Percentiles rank a stretch among this genome's conserved stretches.
Evolutionary conservation across 2,113 vertebrate species (phyloP).

Genomic region (Gadus chalcogrammus): DNA sequence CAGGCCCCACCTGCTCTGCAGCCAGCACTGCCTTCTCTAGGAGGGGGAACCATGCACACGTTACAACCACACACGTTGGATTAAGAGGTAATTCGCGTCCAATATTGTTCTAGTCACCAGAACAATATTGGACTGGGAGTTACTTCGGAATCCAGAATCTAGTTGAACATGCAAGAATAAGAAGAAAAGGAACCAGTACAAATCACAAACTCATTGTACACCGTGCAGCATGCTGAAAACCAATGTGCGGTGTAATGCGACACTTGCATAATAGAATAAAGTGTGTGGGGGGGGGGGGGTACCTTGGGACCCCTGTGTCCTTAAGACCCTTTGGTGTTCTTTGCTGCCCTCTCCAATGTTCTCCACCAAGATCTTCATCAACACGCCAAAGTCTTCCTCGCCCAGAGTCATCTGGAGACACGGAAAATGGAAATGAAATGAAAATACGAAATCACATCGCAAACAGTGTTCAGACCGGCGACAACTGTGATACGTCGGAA

Average conservation of each 20-base stretch:
- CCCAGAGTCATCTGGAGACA: conserved; percentile 78
- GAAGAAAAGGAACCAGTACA: neutral
- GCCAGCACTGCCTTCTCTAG: conserved; percentile 46
- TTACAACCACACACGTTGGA: neutral
- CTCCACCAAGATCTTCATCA: conserved; percentile 85
- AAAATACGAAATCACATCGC: neutral
- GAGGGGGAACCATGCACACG: neutral
- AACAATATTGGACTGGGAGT: no score
- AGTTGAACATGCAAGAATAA: neutral
- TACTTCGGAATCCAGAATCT: no score
- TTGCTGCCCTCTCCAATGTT: conserved; percentile 84
- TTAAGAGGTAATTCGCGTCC: neutral
- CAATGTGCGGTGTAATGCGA: no score
- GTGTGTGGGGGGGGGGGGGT: neutral
- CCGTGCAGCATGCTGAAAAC: no score
- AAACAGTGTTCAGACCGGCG: neutral
- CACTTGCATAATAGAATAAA: neutral
- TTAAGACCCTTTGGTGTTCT: conserved; percentile 49
- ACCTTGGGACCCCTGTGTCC: conserved; percentile 50
- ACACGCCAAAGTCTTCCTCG: conserved; percentile 85
- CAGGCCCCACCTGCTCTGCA: conserved; percentile 38
- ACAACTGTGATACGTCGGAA: neutral
- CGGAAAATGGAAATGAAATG: neutral
- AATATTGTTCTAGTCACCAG: neutral
- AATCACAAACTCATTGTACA: neutral